Conservation (phyloP, 2,797 vertebrate genomes). For the Acridotheres tristis region DNA sequence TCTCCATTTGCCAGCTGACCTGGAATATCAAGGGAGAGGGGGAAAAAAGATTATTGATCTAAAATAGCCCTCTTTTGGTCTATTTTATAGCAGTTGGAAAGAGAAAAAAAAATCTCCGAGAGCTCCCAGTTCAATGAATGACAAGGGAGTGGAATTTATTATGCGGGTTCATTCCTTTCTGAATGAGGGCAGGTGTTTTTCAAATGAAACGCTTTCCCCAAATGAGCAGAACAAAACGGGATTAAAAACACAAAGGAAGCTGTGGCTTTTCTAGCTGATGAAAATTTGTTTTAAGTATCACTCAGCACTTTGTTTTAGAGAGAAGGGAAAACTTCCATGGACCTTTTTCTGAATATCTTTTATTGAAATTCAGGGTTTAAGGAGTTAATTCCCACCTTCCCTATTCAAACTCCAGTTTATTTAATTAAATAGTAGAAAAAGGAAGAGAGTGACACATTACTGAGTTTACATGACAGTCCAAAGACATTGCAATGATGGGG, state of each 20-base stretch:
- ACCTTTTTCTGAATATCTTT: neutral
- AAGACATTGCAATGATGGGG: neutral
- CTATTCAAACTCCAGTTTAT: neutral
- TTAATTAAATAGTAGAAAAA: neutral
- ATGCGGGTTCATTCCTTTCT: neutral
- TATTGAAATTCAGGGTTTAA: neutral
- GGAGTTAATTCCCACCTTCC: neutral
- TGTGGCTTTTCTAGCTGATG: neutral
- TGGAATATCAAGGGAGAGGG: conserved; percentile 40
- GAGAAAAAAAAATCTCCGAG: neutral
- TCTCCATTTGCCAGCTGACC: conserved; percentile 62
- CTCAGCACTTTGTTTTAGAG: neutral
- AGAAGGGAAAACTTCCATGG: neutral
- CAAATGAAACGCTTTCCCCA: conserved; percentile 29
- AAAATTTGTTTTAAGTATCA: neutral
- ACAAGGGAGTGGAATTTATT: conserved; percentile 41
- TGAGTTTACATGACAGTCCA: conserved; percentile 26
- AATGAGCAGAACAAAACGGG: conserved; percentile 5
- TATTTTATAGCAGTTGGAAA: conserved; percentile 47
- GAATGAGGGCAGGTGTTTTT: conserved; percentile 52
- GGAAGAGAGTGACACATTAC: neutral
- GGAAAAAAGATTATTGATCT: conserved; percentile 28
- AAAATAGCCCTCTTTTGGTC: conserved; percentile 58
- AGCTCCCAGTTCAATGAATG: conserved; percentile 31
- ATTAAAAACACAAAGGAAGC: conserved; percentile 1